Evolutionary conservation across 2,888 invertebrate species (phyloP).

Genomic region (Laothoe populi): DNA sequence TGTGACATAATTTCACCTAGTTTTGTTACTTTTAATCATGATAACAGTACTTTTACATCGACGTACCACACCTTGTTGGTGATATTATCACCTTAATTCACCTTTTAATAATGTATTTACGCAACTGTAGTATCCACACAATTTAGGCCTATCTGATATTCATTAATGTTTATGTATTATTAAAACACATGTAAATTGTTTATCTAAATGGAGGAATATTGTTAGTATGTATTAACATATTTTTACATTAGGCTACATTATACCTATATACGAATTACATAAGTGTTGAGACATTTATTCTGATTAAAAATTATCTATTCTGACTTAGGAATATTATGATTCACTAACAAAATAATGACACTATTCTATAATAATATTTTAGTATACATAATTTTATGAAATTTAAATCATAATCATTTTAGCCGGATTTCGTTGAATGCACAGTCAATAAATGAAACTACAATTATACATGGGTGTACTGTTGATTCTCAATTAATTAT

Average conservation of each 20-base stretch:
- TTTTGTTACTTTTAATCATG: neutral
- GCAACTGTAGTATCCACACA: neutral
- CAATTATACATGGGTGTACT: neutral
- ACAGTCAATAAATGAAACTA: neutral
- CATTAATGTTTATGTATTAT: neutral
- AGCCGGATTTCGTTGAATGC: neutral
- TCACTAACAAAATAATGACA: neutral
- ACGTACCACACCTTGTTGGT: neutral
- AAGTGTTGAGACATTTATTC: neutral
- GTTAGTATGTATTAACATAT: neutral
- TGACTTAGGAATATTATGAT: neutral
- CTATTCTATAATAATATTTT: neutral
- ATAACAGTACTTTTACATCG: neutral
- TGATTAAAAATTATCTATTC: neutral
- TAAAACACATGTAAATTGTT: neutral
- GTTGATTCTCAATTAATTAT: neutral
- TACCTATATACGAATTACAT: neutral
- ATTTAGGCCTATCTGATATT: constrained; percentile 16
- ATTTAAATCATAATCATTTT: neutral
- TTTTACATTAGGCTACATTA: neutral
- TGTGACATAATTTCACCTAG: neutral
- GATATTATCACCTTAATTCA: neutral
- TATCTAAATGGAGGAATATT: neutral
- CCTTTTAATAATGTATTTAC: neutral
- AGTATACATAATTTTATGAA: neutral